Base-by-base conservation (phyloP, 2,888 invertebrate species). In the Abrostola tripartita region DNA sequence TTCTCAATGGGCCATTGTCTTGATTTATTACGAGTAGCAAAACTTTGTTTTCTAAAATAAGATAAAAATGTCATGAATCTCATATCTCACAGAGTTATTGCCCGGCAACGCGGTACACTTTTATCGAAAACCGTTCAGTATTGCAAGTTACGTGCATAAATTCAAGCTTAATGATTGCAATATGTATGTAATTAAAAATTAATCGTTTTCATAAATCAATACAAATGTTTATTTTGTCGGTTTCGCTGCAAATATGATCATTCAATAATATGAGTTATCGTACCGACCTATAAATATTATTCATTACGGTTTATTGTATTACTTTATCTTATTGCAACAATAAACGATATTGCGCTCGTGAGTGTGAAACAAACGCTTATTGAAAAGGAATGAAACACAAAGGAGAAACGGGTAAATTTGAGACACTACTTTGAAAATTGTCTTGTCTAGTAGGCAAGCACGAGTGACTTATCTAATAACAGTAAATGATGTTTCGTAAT, bases 141-240 rank as follows among this genome's bases (percentile, higher is more conserved):
- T 52, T 64, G 59, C 64, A 37, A 71, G 65, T 71, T 63, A 58
- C 77, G 76, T 65, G 66, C 71, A 84, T 82, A 77, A 78, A 82
- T 76, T 63, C 63, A 54, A 64, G 38, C 50, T 65, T 68, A 83
- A 85, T 84, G 74, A 71, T 72, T 70, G 63, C 79, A 84, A 82
- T 79, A 74, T 69, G 65, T 63, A 67, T 75, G 73, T 85, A 85
- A 88, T 88, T 87, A 86, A 88, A 87, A 83, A 74, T 71, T 84
- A 82, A 86, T 85, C 76, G 81, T 76, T 77, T 76, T 65, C 70
- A 88, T 88, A 85, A 88, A 88, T 87, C 84, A 88, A 79, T 81
- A 68, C 68, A 80, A 79, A 79, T 81, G 77, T 80, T 78, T 78
- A 81, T 76, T 74, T 69, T 66, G 47, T 57, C 57, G 64, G 57